Conservation (phyloP, 2,113 vertebrate species). For the Lagopus muta region DNA sequence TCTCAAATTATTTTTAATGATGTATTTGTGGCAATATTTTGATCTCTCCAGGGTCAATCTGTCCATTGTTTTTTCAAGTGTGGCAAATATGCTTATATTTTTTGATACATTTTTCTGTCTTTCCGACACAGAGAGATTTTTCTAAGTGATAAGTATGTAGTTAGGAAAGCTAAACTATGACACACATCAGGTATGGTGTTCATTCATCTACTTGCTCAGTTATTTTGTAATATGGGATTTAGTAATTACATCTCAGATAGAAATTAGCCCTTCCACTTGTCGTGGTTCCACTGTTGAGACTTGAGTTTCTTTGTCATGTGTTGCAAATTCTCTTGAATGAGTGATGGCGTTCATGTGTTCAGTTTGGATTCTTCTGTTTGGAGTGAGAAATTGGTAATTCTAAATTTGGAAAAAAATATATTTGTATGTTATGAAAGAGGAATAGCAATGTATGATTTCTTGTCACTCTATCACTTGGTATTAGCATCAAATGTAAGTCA, state of each 20-base stretch:
- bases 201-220: neutral
- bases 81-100: neutral
- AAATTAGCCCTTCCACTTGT: neutral
- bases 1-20: neutral
- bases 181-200: neutral
- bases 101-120: neutral
- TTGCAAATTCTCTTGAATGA: neutral
- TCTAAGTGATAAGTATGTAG: neutral
- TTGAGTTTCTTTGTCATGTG: neutral
- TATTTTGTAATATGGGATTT: neutral
- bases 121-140: neutral
- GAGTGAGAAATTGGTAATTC: neutral
- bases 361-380: neutral
- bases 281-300: neutral
- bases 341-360: neutral
- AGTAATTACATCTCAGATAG: neutral
- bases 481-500: neutral
- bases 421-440: neutral
- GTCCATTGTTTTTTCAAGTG: neutral
- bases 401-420: neutral
- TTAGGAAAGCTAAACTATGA: neutral
- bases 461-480: neutral
- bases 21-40: neutral
- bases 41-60: accelerated
- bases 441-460: neutral